Percentiles rank a stretch among this genome's conserved stretches.
Conservation (phyloP, 2,113 vertebrate genomes). For the Oryzias javanicus region DNA sequence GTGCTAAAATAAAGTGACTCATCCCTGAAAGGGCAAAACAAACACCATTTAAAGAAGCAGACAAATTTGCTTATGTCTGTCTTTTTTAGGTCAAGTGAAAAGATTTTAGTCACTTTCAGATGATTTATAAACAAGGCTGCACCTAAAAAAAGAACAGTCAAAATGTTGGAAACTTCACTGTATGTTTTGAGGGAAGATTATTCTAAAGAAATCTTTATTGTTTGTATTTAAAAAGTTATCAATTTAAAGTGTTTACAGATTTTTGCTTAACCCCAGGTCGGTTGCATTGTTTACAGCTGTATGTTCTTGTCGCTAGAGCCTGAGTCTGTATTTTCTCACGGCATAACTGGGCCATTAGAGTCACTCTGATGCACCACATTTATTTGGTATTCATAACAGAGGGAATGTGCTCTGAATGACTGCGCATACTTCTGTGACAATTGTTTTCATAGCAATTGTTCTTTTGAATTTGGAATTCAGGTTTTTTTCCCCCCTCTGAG, state of each 20-base stretch:
- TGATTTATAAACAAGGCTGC: neutral
- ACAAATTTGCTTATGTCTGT: neutral
- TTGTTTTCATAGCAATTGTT: conserved; percentile 68
- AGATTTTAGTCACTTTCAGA: neutral
- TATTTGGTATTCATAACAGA: conserved; percentile 71
- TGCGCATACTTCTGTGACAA: conserved; percentile 56
- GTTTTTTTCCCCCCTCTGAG: conserved; percentile 34
- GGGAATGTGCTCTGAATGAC: conserved; percentile 48
- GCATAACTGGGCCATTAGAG: conserved; percentile 64
- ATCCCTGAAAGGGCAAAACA: neutral
- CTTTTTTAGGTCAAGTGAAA: neutral
- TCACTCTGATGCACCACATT: conserved; percentile 57
- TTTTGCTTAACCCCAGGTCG: neutral
- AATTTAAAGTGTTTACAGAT: neutral
- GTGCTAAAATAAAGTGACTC: neutral
- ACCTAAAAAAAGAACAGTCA: neutral
- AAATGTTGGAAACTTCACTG: neutral
- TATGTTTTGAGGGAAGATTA: no score
- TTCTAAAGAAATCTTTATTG: no score
- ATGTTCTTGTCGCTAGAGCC: conserved; percentile 2
- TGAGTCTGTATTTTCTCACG: conserved; percentile 46
- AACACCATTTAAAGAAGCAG: neutral
- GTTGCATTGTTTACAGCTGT: conserved; percentile 5
- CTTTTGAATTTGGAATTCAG: conserved; percentile 59
- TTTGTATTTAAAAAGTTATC: no score